Conservation (phyloP, 2,113 vertebrate genomes). For the Lynx canadensis region DNA sequence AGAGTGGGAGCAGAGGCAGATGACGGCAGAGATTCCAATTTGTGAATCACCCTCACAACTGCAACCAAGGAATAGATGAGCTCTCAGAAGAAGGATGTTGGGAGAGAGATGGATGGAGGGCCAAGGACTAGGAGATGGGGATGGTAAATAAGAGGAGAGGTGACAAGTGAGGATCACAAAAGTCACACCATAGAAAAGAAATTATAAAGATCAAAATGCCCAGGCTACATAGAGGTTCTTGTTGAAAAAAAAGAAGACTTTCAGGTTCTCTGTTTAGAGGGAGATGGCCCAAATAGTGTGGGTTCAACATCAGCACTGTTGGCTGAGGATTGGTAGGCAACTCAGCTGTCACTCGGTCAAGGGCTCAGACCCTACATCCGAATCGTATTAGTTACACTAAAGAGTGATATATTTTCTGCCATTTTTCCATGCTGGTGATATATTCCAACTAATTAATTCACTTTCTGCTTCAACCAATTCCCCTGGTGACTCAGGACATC, state of each 20-base stretch:
- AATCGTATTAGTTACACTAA: background rate
- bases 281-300: background rate
- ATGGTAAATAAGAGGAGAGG: background rate
- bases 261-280: background rate
- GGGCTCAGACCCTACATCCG: background rate
- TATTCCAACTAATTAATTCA: constrained; percentile 14
- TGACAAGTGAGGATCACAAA: background rate
- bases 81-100: background rate
- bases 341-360: background rate
- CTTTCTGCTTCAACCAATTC: background rate
- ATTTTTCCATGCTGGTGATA: background rate
- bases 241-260: background rate
- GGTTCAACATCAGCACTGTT: accelerated
- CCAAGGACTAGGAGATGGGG: no score
- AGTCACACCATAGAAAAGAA: background rate
- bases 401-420: background rate
- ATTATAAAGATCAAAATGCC: background rate
- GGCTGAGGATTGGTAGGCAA: background rate
- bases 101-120: background rate
- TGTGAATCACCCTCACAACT: background rate
- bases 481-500: background rate
- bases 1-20: background rate
- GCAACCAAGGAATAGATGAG: background rate
- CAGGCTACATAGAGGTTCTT: background rate
- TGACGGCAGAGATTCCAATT: background rate